Evolutionary conservation across 2,888 invertebrate genomes (phyloP).

Genomic region (Caenorhabditis angaria): DNA sequence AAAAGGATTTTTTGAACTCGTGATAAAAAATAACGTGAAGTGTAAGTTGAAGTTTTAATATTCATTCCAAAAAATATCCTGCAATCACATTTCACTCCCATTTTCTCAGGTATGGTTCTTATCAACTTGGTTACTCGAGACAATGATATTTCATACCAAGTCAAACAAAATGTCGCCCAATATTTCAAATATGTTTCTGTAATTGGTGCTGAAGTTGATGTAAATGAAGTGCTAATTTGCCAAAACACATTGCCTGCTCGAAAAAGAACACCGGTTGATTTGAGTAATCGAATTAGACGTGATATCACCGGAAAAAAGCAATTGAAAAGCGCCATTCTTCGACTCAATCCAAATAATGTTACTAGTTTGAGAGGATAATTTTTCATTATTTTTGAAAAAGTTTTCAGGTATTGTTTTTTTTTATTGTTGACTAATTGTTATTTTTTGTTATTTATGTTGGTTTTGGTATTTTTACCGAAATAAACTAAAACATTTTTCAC

Average conservation of each 20-base stretch:
- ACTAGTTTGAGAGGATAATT: no score
- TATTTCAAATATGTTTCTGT: slow-evolving; percentile 48
- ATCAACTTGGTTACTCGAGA: slow-evolving; percentile 67
- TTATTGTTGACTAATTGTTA: no score
- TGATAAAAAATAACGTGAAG: no score
- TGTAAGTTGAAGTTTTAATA: no score
- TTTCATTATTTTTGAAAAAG: no score
- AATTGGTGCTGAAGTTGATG: slow-evolving; percentile 51
- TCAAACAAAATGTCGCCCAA: slow-evolving; percentile 41
- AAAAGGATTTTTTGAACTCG: slow-evolving; percentile 12
- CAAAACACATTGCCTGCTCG: not conserved
- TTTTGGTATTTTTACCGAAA: not conserved
- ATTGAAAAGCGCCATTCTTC: not conserved
- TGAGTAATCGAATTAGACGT: not conserved
- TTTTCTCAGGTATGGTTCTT: slow-evolving; percentile 40
- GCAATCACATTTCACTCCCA: no score
- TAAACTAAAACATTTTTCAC: not conserved
- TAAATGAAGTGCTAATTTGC: slow-evolving; percentile 52
- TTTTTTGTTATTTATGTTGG: not conserved
- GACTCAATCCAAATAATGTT: not conserved
- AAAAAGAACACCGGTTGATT: not conserved
- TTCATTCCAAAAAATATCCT: no score
- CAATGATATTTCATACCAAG: slow-evolving; percentile 37
- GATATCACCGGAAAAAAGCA: not conserved
- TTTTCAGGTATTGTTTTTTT: no score